Evolutionary conservation across 2,888 invertebrate genomes (phyloP), one percentile per base, ranked within the genome.

Genomic region (Drosophila borealis): DNA sequence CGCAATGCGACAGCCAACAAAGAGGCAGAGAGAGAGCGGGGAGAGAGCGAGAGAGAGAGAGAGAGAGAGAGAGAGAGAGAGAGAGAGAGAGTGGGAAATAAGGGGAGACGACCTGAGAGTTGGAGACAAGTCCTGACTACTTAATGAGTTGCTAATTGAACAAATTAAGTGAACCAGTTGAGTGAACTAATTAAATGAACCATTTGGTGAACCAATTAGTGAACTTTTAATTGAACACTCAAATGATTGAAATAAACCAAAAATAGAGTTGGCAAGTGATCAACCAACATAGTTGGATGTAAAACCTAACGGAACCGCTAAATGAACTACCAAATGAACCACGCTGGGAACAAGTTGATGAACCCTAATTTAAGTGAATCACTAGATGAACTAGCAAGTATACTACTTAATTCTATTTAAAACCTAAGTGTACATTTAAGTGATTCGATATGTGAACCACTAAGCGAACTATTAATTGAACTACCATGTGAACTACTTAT

Each of bases 1-100:
- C 46, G 33, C 51, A 54, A 45, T 51, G 21, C 19, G 41, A 62
- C 42, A 42, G 66, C 39, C 42, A 39, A 29, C 39, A 42, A 49
- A 34, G 39, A 1, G 17, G 11, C 21, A 14, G 14, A 11, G n/a
- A 9, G 11, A 34, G 33, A 11, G 14, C 14, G 37, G n/a, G 36
- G 34, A 14, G 4, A 13, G 9, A n/a, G 41, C 6, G 33, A 17
- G 17, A 2, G n/a, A 41, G 19, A 8, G 21, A 14, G n/a, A 29
- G 19, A 11, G 14, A 14, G 25, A 34, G 25, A 13, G 13, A 17
- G 29, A 25, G 8, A 25, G 25, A 25, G 29, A 2, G 29, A 29
- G 8, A 8, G 29, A 25, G 21, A 6, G 13, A 1, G 45, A 13
- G n/a, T 1, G 14, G 14, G 0, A 9, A 14, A 5, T 39, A 14